Base-by-base conservation (phyloP, 2,888 invertebrate genomes). In the Lamproptera curius region DNA sequence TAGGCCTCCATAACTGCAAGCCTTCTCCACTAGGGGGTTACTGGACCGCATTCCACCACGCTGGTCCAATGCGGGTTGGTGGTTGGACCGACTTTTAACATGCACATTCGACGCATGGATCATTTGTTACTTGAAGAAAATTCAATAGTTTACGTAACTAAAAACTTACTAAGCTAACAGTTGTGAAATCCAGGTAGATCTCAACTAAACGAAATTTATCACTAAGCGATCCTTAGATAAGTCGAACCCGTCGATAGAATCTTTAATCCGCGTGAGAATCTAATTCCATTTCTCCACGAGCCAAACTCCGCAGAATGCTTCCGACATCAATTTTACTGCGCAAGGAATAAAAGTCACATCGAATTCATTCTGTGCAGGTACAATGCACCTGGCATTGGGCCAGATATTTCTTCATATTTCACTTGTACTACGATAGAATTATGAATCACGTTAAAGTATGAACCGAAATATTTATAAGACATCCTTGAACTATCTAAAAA, bases 301-400 rank as follows among this genome's bases (percentile, higher is more conserved):
- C 14, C 34, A 23, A 40, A 39, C 15, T n/a, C 16, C 40, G 38
- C 45, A 8, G 15, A 34, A 23, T 34, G 16, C 16, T 39, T 10
- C 23, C 26, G 15, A 26, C 34, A 46, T 37, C 17, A 42, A 37
- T 42, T 47, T 37, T 36, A 11, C 14, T 14, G 31, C n/a, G 31
- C 16, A 42, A 14, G 31, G 42, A 37, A 37, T 14, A 31, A 17
- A 36, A 41, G 36, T 41, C 36, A 15, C 36, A 47, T 36, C 42
- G 36, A 36, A 35, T 46, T 41, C 13, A 11, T 42, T 16, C 20
- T 16, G 9, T 36, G 41, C 26, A 14, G 28, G 13, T 31, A 42
- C 46, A 47, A 42, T 46, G 26, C 37, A 23, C 23, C 28, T 47
- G 46, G 46, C 46, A 14, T 3, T 5, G 14, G 10, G 41, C 46